Base-by-base conservation (phyloP, 2,113 vertebrate species). In the Circaetus cinerascens region DNA sequence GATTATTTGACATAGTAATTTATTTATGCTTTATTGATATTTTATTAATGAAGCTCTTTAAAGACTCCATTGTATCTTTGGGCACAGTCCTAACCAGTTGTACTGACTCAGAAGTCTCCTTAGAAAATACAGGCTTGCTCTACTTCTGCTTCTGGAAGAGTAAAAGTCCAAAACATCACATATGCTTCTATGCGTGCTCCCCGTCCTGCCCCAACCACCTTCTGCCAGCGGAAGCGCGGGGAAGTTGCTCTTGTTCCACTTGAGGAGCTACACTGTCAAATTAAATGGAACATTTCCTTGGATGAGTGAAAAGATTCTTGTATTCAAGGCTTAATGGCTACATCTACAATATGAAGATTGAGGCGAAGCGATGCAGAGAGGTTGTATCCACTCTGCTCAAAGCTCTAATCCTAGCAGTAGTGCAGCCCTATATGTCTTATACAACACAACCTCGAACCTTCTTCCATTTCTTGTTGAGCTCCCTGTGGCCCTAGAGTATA, bases 11-110 rank as follows among this genome's bases (percentile, higher is more conserved):
- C 53, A 43, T 50, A 48, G 22, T 82, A 21, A 85, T 86, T 94
- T 95, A 86, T 95, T 95, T 88, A 69, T 79, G 17, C 15, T 92
- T 94, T 92, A 72, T 81, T 94, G 51, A 40, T 87, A 89, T 82
- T 75, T 95, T 85, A 85, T 79, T 64, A 76, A 76, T 82, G 17
- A 88, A 90, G 59, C 23, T 72, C 4, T 56, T 89, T 86, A 75
- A 94, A 64, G 30, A 11, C 25, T 79, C n/a, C 8, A 15, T 26
- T 76, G 8, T 25, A 17, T 82, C 36, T 88, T 84, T 88, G 48
- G 27, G 23, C 16, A 57, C 11, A 60, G 22, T 41, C 11, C 17
- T 89, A 85, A 78, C 6, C 26, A 29, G 9, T 51, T 64, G 18
- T 46, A 40, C 30, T 56, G 40, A 40, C 19, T 87, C 23, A 68